A percentile compares a stretch with the other conserved stretches of the same genome.
phyloP scores from a whole-genome alignment of 2,113 vertebrate genomes.

The Gulo gulo region DNA sequence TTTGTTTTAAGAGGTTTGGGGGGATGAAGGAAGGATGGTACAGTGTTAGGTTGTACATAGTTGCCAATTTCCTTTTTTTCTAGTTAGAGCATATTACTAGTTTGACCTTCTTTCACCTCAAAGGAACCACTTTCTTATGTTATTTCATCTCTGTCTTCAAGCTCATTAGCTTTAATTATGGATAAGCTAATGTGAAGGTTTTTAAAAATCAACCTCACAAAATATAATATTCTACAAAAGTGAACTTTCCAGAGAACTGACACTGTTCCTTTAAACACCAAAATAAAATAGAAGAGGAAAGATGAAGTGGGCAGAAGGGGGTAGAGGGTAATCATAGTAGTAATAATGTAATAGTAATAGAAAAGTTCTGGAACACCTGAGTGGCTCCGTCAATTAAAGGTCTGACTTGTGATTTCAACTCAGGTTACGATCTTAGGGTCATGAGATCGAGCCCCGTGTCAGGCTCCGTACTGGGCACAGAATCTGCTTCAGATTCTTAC shows the following conservation, averaged over 20 bases:
- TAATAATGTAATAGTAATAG: not conserved
- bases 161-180: not conserved
- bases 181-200: not conserved
- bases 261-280: not conserved
- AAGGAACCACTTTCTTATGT: not conserved
- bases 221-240: not conserved
- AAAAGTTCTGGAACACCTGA: not conserved
- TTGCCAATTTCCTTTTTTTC: not conserved
- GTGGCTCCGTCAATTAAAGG: not conserved
- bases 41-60: no score
- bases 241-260: not conserved
- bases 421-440: not conserved
- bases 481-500: not conserved
- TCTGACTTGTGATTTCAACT: not conserved
- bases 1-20: not conserved
- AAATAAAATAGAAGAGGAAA: not conserved
- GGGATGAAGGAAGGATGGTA: not conserved
- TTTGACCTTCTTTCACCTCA: not conserved
- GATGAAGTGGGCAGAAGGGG: no score
- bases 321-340: not conserved
- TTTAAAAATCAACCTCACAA: not conserved
- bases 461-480: not conserved
- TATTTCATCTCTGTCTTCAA: not conserved
- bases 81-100: not conserved
- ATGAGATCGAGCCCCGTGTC: not conserved